Evolutionary conservation across 2,797 vertebrate genomes (phyloP).

Genomic region (Anolis apletophallus): DNA sequence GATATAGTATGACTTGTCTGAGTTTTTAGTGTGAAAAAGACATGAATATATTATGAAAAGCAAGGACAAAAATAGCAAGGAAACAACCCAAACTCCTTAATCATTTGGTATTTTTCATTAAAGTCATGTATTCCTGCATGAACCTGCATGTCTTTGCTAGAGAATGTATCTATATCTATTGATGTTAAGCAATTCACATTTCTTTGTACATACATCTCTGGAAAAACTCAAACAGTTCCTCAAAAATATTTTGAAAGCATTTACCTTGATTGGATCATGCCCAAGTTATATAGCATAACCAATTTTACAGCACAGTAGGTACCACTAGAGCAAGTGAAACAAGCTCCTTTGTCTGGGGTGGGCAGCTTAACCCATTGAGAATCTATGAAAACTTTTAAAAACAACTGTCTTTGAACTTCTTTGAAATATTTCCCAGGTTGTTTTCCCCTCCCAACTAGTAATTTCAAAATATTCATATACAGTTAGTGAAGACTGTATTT

Average conservation of each 20-base stretch:
- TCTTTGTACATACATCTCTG: neutral
- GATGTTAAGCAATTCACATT: fast-evolving
- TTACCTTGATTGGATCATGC: constrained; percentile 33
- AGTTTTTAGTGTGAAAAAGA: neutral
- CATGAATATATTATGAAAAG: neutral
- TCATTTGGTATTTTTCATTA: neutral
- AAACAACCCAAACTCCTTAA: neutral
- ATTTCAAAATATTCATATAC: constrained; percentile 37
- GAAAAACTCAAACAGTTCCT: neutral
- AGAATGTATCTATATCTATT: neutral
- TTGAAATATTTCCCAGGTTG: neutral
- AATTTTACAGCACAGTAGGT: constrained; percentile 62
- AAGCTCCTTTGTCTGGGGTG: constrained; percentile 47
- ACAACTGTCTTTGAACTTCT: constrained; percentile 33
- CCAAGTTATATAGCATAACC: constrained; percentile 42
- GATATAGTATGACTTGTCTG: neutral
- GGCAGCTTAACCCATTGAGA: constrained; percentile 37
- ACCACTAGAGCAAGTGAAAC: constrained; percentile 45
- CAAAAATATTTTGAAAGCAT: constrained; percentile 15
- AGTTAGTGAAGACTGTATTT: constrained; percentile 29
- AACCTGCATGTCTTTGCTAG: neutral
- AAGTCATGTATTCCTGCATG: neutral
- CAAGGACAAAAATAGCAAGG: neutral
- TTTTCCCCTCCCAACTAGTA: constrained; percentile 1
- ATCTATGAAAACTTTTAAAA: constrained; percentile 44